Evolutionary conservation across 2,888 invertebrate species (phyloP).

Genomic region (Pandemis cinnamomeana): DNA sequence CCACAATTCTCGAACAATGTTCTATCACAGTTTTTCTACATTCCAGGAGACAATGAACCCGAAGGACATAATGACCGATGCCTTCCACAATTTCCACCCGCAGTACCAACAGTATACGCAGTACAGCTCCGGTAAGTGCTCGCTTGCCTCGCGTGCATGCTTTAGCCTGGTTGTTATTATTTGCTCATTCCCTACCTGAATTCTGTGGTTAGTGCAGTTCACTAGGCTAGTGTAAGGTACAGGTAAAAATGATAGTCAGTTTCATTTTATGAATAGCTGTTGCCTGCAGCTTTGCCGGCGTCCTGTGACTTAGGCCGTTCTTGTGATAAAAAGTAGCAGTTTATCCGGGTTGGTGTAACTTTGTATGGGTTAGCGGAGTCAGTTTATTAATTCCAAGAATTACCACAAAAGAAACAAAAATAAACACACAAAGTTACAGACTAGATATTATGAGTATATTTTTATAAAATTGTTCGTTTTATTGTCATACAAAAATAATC

Average conservation of each 20-base stretch:
- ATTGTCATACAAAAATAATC: too few relatives aligned
- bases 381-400: too few relatives aligned
- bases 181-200: slow-evolving; percentile 38
- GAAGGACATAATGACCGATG: slow-evolving; percentile 99
- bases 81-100: slow-evolving; percentile 99
- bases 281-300: too few relatives aligned
- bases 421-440: too few relatives aligned
- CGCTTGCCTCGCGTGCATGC: slow-evolving; percentile 10
- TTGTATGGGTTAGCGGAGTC: too few relatives aligned
- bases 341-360: too few relatives aligned
- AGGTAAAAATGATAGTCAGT: background rate
- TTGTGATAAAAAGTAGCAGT: too few relatives aligned
- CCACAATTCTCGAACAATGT: background rate
- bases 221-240: background rate
- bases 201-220: background rate
- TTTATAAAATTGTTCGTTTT: too few relatives aligned
- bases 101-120: slow-evolving; percentile 99
- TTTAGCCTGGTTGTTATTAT: slow-evolving; percentile 41
- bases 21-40: slow-evolving; percentile 7
- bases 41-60: slow-evolving; percentile 98
- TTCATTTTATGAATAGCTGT: background rate
- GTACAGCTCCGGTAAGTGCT: slow-evolving; percentile 94
- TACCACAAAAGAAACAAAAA: too few relatives aligned
- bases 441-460: too few relatives aligned
- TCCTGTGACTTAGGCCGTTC: too few relatives aligned